Conservation (phyloP, 1,140 invertebrate genomes). For the Anagrus nilaparvatae region DNA sequence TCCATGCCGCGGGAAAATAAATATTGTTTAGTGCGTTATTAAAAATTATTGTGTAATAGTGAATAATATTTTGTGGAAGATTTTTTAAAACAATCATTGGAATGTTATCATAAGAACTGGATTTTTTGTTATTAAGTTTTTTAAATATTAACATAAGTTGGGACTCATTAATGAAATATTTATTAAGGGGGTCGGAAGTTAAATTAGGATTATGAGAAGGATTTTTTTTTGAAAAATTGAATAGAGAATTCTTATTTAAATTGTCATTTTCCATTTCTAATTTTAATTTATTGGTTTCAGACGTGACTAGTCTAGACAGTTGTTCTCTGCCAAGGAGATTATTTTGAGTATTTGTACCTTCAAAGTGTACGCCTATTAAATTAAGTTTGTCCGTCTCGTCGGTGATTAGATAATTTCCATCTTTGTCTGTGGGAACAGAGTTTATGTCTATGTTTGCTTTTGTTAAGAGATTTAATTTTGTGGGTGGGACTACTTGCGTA, state of each 20-base stretch:
- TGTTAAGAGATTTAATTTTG: not conserved
- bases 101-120: slow-evolving; percentile 6
- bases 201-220: not conserved
- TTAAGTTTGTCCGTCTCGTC: slow-evolving; percentile 1
- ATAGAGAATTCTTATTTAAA: not conserved
- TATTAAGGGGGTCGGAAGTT: not conserved
- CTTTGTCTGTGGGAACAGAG: not conserved
- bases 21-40: slow-evolving; percentile 15
- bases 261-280: slow-evolving; percentile 1
- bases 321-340: too few species aligned
- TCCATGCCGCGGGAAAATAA: slow-evolving; percentile 13
- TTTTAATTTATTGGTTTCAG: not conserved
- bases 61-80: slow-evolving; percentile 2
- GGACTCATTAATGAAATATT: slow-evolving; percentile 1
- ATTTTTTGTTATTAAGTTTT: slow-evolving; percentile 15
- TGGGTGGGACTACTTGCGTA: not conserved
- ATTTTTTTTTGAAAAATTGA: not conserved
- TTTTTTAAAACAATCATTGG: slow-evolving; percentile 16
- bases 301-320: not conserved
- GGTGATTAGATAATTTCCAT: slow-evolving; percentile 2
- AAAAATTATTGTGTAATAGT: slow-evolving; percentile 12
- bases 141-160: slow-evolving; percentile 8
- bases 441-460: not conserved
- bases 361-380: slow-evolving; percentile 6
- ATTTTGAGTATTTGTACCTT: slow-evolving; percentile 4